phyloP scores from a whole-genome alignment of 2,113 vertebrate species.

The Epinephelus fuscoguttatus region DNA sequence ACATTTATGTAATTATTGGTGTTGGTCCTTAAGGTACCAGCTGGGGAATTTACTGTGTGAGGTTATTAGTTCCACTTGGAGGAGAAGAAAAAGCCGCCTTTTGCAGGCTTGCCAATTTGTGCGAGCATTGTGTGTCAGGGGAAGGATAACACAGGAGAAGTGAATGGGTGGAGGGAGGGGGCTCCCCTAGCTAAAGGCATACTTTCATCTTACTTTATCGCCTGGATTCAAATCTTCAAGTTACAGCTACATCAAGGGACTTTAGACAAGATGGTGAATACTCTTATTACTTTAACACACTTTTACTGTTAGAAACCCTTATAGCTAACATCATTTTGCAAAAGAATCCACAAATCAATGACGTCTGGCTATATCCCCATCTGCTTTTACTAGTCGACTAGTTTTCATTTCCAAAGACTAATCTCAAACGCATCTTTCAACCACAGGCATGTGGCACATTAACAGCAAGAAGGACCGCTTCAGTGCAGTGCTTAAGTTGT shows the following conservation, averaged over 20 bases:
- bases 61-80: conserved; percentile 76
- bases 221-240: conserved; percentile 32
- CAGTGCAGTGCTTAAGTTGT: conserved; percentile 31
- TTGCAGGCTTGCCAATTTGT: conserved; percentile 57
- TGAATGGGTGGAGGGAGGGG: neutral
- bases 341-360: neutral
- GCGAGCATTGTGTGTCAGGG: conserved; percentile 38
- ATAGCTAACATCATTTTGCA: neutral
- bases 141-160: conserved; percentile 35
- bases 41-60: conserved; percentile 66
- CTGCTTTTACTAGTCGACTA: neutral
- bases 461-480: conserved; percentile 28
- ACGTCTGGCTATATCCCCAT: neutral
- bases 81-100: conserved; percentile 40
- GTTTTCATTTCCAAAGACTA: conserved; percentile 1
- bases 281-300: conserved; percentile 1
- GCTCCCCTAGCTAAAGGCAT: conserved; percentile 1
- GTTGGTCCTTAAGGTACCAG: conserved; percentile 67
- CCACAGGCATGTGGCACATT: conserved; percentile 42
- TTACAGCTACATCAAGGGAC: conserved; percentile 16
- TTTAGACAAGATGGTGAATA: neutral
- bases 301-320: neutral
- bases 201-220: conserved; percentile 27
- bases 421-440: neutral
- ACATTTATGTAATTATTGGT: conserved; percentile 72